Conservation (phyloP, 2,113 vertebrate genomes). For the Pyxicephalus adspersus region DNA sequence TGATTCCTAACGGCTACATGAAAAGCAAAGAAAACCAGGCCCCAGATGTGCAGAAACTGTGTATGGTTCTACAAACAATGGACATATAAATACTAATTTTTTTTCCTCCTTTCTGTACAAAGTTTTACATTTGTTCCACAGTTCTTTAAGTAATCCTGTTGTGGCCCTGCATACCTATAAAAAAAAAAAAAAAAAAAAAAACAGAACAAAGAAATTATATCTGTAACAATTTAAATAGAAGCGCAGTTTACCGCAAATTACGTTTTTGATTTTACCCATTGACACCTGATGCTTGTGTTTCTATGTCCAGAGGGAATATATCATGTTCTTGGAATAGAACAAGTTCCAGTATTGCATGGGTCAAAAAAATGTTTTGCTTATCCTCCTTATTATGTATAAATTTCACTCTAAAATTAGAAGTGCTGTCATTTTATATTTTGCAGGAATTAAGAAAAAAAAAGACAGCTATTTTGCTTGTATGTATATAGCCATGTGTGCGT, state of each 20-base stretch:
- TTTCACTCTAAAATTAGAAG: neutral
- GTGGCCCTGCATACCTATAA: constrained; percentile 17
- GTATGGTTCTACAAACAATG: constrained; percentile 44
- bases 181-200: neutral
- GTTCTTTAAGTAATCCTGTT: neutral
- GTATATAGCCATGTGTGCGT: neutral
- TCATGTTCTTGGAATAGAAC: neutral
- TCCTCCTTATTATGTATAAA: too few relatives aligned
- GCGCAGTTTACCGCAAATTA: neutral
- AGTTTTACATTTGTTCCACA: constrained; percentile 1
- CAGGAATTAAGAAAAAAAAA: neutral
- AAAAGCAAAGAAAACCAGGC: constrained; percentile 39
- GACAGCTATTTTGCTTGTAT: neutral
- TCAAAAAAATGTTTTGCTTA: too few relatives aligned
- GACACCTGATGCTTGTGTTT: neutral
- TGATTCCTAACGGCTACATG: constrained; percentile 51
- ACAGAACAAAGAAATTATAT: constrained; percentile 8
- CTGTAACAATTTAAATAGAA: constrained; percentile 17
- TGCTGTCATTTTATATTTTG: neutral
- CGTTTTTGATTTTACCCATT: neutral
- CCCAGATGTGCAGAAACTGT: constrained; percentile 46
- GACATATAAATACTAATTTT: constrained; percentile 18
- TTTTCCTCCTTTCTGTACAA: constrained; percentile 39
- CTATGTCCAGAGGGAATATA: neutral
- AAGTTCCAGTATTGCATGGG: neutral